Conservation (phyloP, 37 sponge, comb jelly and placozoan species). For the Eunapius fragilis region DNA sequence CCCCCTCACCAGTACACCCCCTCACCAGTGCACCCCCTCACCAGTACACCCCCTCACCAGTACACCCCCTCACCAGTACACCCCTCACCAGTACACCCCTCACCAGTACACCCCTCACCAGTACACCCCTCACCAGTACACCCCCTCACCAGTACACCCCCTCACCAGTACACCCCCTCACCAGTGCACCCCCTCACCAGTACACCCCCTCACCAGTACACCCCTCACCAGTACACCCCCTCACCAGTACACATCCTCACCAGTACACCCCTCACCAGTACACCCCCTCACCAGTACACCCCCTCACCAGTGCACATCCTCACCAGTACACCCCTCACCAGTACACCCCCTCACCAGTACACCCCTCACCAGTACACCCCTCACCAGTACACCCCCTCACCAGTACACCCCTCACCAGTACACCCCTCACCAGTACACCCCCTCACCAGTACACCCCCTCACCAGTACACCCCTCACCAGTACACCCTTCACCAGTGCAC, state of each 20-base stretch:
- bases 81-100: too few relatives aligned
- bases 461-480: too few relatives aligned
- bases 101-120: background rate
- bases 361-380: background rate
- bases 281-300: background rate
- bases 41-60: too few relatives aligned
- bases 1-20: background rate
- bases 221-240: too few relatives aligned
- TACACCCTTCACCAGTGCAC: too few relatives aligned
- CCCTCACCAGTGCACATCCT: slow-evolving; percentile 15
- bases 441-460: too few relatives aligned
- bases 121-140: background rate
- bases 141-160: background rate
- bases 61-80: slow-evolving; percentile 30
- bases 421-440: slow-evolving; percentile 12
- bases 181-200: slow-evolving; percentile 40
- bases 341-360: too few relatives aligned
- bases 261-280: background rate
- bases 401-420: too few relatives aligned
- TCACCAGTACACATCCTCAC: background rate
- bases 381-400: background rate
- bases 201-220: too few relatives aligned
- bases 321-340: too few relatives aligned
- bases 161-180: slow-evolving; percentile 15
- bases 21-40: background rate